Base-by-base conservation (phyloP, 2,797 vertebrate genomes). In the Arctocebus calabarensis region DNA sequence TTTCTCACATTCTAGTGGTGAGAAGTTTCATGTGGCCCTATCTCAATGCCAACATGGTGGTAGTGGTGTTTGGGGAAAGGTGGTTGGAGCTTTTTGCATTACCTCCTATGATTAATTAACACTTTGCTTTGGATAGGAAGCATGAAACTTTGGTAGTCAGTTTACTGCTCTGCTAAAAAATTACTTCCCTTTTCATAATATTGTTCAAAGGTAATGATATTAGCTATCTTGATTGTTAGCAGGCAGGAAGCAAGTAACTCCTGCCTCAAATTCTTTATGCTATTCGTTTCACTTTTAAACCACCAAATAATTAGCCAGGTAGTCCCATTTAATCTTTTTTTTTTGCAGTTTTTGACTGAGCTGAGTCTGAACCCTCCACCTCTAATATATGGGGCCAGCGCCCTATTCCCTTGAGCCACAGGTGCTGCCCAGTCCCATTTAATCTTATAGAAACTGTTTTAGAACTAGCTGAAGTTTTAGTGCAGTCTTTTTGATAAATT, bases 201-300 rank as follows among this genome's bases (percentile, higher is more conserved):
- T 66, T 84, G 17, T 87, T 92, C 32, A 70, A 61, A 88, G 29
- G 64, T 92, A 61, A 4, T 91, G 79, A 37, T 81, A 85, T 77
- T 84, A 92, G 27, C 48, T 93, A 79, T n/a, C 14, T 84, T 14
- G 34, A 59, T 81, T 93, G 22, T 48, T 52, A 61, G 57, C 73
- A 78, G n/a, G 61, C 19, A 85, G 45, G 64, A 84, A 20, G 32
- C 61, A 93, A 78, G n/a, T 77, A 70, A 81, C 55, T 92, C 23
- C 20, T 81, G 52, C 23, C 52, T 78, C 70, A 88, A 25, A 86
- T 94, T 84, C 40, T 92, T 88, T 74, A 90, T 27, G n/a, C 34
- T 89, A 62, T 68, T 94, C 40, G 45, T 88, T 95, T 96, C 19
- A 64, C 45, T 93, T 84, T 94, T 92, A 88, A 92, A 83, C 27